Evolutionary conservation across 1,140 invertebrate genomes (phyloP).

Genomic region (Bombus soroeensis): DNA sequence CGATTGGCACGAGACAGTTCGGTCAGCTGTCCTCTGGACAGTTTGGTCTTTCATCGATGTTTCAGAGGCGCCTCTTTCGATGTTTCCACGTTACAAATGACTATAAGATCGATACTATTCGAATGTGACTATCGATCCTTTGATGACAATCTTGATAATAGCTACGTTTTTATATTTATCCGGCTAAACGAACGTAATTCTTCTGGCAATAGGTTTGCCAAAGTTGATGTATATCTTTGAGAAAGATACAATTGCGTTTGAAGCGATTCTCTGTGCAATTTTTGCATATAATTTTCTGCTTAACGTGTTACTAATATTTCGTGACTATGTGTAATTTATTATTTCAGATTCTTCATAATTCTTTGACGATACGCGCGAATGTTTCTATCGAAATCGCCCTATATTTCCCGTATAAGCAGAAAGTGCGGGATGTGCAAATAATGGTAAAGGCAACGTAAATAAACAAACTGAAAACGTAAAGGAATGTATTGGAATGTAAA

Average conservation of each 20-base stretch:
- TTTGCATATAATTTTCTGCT: not conserved
- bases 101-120: not conserved
- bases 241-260: not conserved
- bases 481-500: not conserved
- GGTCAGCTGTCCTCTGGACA: not conserved
- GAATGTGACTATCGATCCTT: not conserved
- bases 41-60: not conserved
- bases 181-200: not conserved
- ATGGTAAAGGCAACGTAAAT: not conserved
- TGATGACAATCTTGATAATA: not conserved
- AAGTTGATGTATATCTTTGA: not conserved
- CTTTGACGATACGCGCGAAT: not conserved
- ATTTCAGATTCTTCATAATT: not conserved
- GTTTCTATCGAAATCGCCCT: not conserved
- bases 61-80: not conserved
- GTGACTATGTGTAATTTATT: not conserved
- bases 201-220: not conserved
- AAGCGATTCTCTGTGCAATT: not conserved
- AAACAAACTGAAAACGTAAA: not conserved
- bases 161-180: not conserved
- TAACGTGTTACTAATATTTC: not conserved
- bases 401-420: not conserved
- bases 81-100: not conserved
- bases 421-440: not conserved
- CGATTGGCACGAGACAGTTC: constrained; percentile 12